Base-by-base conservation (phyloP, 2,888 invertebrate genomes). In the Dermolepida albohirtum region DNA sequence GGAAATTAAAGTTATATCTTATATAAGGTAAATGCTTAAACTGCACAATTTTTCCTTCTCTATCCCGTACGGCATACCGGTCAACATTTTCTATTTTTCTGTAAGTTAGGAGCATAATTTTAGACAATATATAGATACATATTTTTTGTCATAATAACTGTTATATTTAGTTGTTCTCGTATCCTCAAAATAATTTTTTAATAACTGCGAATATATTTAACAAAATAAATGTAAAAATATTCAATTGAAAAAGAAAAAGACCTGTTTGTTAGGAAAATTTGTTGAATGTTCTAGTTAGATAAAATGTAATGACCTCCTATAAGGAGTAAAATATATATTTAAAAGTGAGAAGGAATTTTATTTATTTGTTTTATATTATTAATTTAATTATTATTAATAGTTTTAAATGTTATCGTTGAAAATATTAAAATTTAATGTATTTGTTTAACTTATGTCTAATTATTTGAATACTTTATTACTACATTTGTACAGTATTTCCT, bases 301-400 rank as follows among this genome's bases (percentile, higher is more conserved):
- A n/a, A 39, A 47, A 7, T 47, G 14, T 12, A 47, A 14, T 16
- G 47, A 62, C 47, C 47, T 62, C 59, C 59, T 11, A 16, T 2
- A 7, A 34, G 59, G 34, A 47, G 17, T 34, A 62, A 44, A 62
- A 62, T 34, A 40, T 22, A 43, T 17, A 41, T 43, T 64, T 52
- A 52, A 27, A 44, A 52, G n/a, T 64, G 41, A 50, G 41, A 52
- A 41, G 22, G 43, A 64, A 52, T 64, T 64, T 64, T 64, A 51
- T 64, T 51, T 64, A 51, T 64, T n/a, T 50, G 43, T 51, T 64
- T 64, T 54, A 41, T 64, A 52, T 52, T 54, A 54, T 64, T 64
- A 47, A 57, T 39, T 47, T 44, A 44, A 49, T 62, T 49, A 62
- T 57, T 62, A 62, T 62, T 62, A 16, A 34, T 62, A 62, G 59